A percentile compares a stretch with the other conserved stretches of the same genome.
Conservation (phyloP, 1,140 invertebrate species). For the Samia ricini region DNA sequence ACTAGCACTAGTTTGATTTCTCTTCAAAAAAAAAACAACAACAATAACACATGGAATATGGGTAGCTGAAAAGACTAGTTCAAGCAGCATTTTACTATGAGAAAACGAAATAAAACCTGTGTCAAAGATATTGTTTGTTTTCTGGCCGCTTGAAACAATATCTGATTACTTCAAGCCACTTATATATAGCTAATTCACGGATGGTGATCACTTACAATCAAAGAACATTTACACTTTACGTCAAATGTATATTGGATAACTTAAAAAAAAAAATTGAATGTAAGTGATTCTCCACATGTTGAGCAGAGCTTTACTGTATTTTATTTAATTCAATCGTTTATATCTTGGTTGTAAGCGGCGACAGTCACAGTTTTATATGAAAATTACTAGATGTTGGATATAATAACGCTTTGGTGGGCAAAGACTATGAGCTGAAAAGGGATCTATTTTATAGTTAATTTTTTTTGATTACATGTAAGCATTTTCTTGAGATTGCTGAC, state of each 20-base stretch:
- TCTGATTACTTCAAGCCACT: conserved; percentile 49
- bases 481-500: conserved; percentile 8
- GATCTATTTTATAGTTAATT: conserved; percentile 33
- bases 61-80: conserved; percentile 65
- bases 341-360: conserved; percentile 26
- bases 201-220: background rate
- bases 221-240: background rate
- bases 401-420: conserved; percentile 9
- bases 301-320: conserved; percentile 18
- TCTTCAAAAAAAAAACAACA: conserved; percentile 33
- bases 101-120: conserved; percentile 34
- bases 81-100: conserved; percentile 36
- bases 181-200: conserved; percentile 35
- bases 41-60: conserved; percentile 41
- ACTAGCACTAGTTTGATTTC: conserved; percentile 64
- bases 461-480: conserved; percentile 17
- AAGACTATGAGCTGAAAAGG: conserved; percentile 9
- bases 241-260: background rate
- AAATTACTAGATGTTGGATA: conserved; percentile 8
- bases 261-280: conserved; percentile 16
- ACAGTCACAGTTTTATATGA: conserved; percentile 28
- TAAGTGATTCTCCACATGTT: conserved; percentile 17
- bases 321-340: conserved; percentile 15
- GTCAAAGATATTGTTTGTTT: conserved; percentile 54
- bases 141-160: conserved; percentile 64